Percentiles rank a stretch among this genome's conserved stretches.
Conservation (phyloP, 1,140 invertebrate genomes). For the Periplaneta americana region DNA sequence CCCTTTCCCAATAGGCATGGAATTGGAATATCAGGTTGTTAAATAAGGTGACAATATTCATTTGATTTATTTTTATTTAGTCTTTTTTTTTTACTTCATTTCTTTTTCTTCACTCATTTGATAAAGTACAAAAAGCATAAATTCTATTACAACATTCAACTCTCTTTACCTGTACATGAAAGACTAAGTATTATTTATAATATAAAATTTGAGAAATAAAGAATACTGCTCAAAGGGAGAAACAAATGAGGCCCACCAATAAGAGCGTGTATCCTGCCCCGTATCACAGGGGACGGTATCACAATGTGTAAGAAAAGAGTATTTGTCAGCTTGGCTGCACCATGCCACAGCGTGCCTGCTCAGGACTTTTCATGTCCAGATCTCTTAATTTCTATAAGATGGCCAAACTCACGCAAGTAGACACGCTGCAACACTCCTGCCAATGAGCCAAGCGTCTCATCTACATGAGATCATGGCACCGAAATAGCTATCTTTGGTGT, state of each 20-base stretch:
- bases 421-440: background rate
- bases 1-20: no score
- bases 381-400: no score
- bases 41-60: no score
- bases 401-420: background rate
- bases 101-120: background rate
- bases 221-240: background rate
- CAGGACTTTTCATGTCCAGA: background rate
- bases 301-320: background rate
- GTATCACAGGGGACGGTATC: background rate
- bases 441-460: background rate
- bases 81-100: background rate
- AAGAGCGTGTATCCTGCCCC: background rate
- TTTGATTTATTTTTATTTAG: background rate
- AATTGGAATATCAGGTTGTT: no score
- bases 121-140: slow-evolving; percentile 8
- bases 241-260: background rate
- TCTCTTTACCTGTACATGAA: background rate
- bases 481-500: background rate
- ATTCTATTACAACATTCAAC: slow-evolving; percentile 4
- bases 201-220: background rate
- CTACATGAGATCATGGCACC: background rate
- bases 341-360: background rate
- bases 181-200: background rate
- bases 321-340: background rate